Evolutionary conservation across 2,888 invertebrate species (phyloP).

Genomic region (Stenurella melanura): DNA sequence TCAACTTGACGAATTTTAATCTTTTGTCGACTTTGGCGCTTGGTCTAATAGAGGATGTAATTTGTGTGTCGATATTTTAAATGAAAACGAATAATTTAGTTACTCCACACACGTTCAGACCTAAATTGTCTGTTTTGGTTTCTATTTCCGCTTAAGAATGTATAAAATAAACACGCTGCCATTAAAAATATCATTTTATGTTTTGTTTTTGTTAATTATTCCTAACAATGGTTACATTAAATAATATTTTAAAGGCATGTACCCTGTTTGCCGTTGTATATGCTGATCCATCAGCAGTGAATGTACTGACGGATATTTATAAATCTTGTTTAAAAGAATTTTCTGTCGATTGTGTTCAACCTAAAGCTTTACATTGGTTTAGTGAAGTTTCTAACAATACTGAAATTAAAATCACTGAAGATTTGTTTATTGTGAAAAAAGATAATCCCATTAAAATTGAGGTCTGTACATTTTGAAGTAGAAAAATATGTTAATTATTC

Average conservation of each 20-base stretch:
- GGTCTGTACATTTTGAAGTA: slow-evolving; percentile 40
- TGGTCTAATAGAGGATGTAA: no score
- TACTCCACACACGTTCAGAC: slow-evolving; percentile 69
- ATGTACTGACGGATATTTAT: slow-evolving; percentile 81
- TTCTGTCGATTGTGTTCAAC: slow-evolving; percentile 84
- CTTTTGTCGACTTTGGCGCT: no score
- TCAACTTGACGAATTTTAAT: no score
- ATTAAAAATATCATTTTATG: slow-evolving; percentile 48
- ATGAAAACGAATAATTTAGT: not conserved
- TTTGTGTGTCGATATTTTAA: not conserved
- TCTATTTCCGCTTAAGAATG: slow-evolving; percentile 71
- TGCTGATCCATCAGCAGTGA: slow-evolving; percentile 76
- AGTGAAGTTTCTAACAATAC: slow-evolving; percentile 80
- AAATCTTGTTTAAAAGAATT: slow-evolving; percentile 81
- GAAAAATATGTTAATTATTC: not conserved
- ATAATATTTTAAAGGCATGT: slow-evolving; percentile 54
- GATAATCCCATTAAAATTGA: slow-evolving; percentile 69
- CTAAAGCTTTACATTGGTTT: slow-evolving; percentile 86
- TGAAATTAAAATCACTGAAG: slow-evolving; percentile 85
- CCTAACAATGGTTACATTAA: slow-evolving; percentile 60
- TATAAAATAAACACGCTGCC: slow-evolving; percentile 65
- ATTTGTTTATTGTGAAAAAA: slow-evolving; percentile 83
- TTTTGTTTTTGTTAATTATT: slow-evolving; percentile 44
- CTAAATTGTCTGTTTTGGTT: slow-evolving; percentile 69
- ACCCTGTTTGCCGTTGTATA: slow-evolving; percentile 53